phyloP scores from a whole-genome alignment of 2,113 vertebrate genomes.

The Astatoreochromis straeleni region DNA sequence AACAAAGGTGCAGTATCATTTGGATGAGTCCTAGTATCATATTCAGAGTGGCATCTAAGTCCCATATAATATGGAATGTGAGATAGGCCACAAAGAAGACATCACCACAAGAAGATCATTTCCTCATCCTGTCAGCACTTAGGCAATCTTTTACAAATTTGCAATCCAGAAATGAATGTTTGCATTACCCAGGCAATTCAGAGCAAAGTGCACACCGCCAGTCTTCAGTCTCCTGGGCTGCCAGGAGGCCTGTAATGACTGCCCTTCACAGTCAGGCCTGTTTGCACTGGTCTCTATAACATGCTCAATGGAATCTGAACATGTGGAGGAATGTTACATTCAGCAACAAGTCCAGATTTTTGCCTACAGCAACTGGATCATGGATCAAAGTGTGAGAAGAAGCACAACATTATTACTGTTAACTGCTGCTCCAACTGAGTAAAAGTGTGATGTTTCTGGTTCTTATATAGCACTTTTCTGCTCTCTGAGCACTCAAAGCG shows the following conservation, averaged over 20 bases:
- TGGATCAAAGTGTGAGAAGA: neutral
- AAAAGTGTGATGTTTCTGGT: neutral
- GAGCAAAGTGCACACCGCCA: neutral
- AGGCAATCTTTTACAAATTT: neutral
- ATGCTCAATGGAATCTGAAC: neutral
- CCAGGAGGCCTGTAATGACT: neutral
- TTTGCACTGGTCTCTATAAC: neutral
- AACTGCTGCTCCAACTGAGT: neutral
- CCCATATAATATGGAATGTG: neutral
- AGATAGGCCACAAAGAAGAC: neutral
- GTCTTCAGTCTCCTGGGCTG: neutral
- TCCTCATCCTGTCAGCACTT: neutral
- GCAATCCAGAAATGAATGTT: neutral
- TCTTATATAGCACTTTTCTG: neutral
- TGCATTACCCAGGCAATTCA: neutral
- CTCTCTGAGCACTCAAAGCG: neutral
- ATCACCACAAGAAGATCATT: neutral
- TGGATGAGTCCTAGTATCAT: neutral
- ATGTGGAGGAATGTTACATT: neutral
- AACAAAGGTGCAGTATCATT: neutral
- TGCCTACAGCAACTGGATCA: neutral
- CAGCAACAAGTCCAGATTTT: neutral
- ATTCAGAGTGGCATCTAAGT: neutral
- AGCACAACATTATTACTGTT: neutral
- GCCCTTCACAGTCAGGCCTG: neutral